Conservation (phyloP, 2,888 invertebrate genomes). For the Chironomus riparius region DNA sequence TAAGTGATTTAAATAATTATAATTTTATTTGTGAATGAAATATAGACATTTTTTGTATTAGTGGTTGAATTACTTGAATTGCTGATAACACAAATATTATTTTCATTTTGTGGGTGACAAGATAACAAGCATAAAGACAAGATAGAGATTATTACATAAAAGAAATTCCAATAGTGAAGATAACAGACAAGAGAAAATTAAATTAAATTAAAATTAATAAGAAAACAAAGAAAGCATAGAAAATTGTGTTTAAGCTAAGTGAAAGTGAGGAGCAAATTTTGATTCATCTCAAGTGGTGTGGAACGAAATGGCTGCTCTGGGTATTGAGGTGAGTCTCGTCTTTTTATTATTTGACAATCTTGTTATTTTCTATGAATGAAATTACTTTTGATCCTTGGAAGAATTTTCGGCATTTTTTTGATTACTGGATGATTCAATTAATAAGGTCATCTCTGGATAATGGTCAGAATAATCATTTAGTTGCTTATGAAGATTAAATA, state of each 20-base stretch:
- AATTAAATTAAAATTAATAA: not conserved
- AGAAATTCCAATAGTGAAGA: not conserved
- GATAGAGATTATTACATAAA: not conserved
- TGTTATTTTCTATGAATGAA: not conserved
- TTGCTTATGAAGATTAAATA: too few species aligned
- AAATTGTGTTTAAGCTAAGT: not conserved
- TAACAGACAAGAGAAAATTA: not conserved
- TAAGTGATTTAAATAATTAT: not conserved
- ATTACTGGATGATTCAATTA: too few species aligned
- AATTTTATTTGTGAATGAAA: too few species aligned
- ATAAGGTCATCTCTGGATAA: too few species aligned
- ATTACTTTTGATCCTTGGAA: too few species aligned
- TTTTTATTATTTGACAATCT: not conserved
- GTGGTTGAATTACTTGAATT: too few species aligned
- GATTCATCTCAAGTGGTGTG: not conserved
- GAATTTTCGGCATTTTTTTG: too few species aligned
- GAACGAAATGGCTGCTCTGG: constrained; percentile 34
- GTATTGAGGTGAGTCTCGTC: constrained; percentile 32
- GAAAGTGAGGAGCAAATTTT: not conserved
- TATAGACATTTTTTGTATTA: too few species aligned
- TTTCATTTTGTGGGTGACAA: too few species aligned
- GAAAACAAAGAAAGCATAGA: not conserved
- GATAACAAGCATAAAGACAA: too few species aligned
- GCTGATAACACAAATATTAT: too few species aligned
- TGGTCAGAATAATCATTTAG: too few species aligned